phyloP scores from a whole-genome alignment of 2,797 vertebrate genomes.

The Lates japonicus region DNA sequence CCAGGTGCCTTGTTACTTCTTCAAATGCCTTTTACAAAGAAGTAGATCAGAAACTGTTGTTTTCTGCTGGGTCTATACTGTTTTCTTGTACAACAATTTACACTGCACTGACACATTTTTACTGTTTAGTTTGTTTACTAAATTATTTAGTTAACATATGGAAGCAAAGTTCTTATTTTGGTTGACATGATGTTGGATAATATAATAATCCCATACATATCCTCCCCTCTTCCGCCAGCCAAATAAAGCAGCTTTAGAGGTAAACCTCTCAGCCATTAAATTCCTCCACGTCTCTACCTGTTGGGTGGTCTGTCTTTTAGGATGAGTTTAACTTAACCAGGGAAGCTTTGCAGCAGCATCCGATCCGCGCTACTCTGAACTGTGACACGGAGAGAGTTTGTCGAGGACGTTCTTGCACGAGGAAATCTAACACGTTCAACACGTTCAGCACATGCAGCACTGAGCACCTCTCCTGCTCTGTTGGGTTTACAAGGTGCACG shows the following conservation, averaged over 20 bases:
- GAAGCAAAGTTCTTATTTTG: neutral
- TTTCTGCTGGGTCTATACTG: neutral
- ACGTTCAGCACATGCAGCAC: neutral
- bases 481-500: constrained; percentile 17
- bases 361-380: neutral
- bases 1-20: neutral
- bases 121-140: neutral
- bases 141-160: neutral
- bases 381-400: constrained; percentile 23
- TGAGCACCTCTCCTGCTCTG: constrained; percentile 4
- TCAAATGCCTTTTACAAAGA: neutral
- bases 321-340: neutral
- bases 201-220: neutral
- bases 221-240: neutral
- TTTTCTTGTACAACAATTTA: too few relatives aligned
- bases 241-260: neutral
- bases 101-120: too few relatives aligned
- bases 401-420: neutral
- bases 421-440: constrained; percentile 17
- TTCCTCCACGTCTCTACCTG: neutral
- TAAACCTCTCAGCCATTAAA: constrained; percentile 3
- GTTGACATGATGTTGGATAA: neutral
- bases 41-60: too few relatives aligned
- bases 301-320: constrained; percentile 8
- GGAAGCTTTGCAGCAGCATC: neutral